Evolutionary conservation across 53 echinoderm and acorn worm genomes (phyloP).

Genomic region (Crossaster papposus): DNA sequence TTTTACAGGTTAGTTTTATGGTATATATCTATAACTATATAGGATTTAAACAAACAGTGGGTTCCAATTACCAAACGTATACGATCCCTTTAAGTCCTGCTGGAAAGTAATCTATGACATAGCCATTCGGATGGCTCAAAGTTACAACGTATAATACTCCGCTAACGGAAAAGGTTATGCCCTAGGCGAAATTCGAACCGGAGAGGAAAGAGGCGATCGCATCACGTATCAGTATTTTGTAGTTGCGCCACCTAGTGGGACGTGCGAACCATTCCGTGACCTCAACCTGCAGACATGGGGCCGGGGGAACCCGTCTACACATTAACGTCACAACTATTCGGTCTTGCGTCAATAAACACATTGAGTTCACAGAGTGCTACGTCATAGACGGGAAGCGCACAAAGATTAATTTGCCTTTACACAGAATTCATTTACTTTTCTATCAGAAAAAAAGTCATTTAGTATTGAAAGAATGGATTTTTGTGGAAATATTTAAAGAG

Average conservation of each 20-base stretch:
- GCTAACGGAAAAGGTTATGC: too few species aligned
- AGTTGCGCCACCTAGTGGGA: conserved; percentile 42
- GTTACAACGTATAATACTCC: too few species aligned
- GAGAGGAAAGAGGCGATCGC: too few species aligned
- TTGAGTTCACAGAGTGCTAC: conserved; percentile 9
- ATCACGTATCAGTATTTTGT: background rate
- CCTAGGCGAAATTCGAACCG: too few species aligned
- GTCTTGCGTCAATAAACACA: conserved; percentile 44
- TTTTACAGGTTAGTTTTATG: too few species aligned
- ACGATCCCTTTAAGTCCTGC: too few species aligned
- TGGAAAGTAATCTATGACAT: too few species aligned
- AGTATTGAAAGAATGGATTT: background rate
- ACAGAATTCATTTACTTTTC: background rate
- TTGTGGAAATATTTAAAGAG: conserved; percentile 9
- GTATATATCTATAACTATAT: too few species aligned
- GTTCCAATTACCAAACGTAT: too few species aligned
- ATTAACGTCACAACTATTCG: conserved; percentile 21
- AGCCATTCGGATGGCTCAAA: too few species aligned
- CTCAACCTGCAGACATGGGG: conserved; percentile 28
- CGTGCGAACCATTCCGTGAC: conserved; percentile 30
- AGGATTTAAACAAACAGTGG: too few species aligned
- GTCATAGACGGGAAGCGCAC: background rate
- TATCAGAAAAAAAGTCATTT: conserved; percentile 2
- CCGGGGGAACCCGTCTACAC: conserved; percentile 41
- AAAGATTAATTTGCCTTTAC: background rate